phyloP scores from a whole-genome alignment of 2,797 vertebrate species.

The Liparis tanakae region DNA sequence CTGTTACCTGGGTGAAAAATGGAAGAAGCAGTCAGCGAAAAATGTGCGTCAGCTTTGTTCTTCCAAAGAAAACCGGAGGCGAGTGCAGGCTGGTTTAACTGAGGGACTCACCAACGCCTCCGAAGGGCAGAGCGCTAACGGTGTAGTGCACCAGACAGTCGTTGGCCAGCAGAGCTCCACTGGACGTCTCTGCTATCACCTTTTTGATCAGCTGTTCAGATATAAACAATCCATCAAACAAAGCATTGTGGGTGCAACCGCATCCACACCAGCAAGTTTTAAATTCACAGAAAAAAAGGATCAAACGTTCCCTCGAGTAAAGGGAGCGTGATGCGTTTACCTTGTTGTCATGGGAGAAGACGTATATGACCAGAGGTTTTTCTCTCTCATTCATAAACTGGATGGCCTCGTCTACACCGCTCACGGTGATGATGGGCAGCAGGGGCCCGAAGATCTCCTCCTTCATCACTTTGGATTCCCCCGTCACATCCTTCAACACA shows the following conservation, averaged over 20 bases:
- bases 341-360: conserved; percentile 85
- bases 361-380: conserved; percentile 90
- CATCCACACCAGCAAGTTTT: not conserved
- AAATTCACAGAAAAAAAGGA: not conserved
- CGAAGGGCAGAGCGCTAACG: conserved; percentile 87
- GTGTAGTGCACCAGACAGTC: conserved; percentile 88
- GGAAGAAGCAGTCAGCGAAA: not conserved
- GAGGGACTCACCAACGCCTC: conserved; percentile 88
- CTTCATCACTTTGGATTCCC: conserved; percentile 87
- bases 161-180: conserved; percentile 89
- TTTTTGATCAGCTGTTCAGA: conserved; percentile 80
- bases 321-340: conserved; percentile 33
- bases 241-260: not conserved
- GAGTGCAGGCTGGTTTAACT: not conserved
- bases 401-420: conserved; percentile 86
- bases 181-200: conserved; percentile 89
- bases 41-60: not conserved
- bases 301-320: not conserved
- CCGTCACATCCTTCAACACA: conserved; percentile 84
- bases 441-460: conserved; percentile 93
- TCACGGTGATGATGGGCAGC: conserved; percentile 86
- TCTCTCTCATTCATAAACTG: conserved; percentile 87
- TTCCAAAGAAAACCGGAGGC: not conserved
- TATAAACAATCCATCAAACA: not conserved
- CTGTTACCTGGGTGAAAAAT: conserved; percentile 82